Evolutionary conservation across 1,140 invertebrate genomes (phyloP).

Genomic region (Cherax destructor): DNA sequence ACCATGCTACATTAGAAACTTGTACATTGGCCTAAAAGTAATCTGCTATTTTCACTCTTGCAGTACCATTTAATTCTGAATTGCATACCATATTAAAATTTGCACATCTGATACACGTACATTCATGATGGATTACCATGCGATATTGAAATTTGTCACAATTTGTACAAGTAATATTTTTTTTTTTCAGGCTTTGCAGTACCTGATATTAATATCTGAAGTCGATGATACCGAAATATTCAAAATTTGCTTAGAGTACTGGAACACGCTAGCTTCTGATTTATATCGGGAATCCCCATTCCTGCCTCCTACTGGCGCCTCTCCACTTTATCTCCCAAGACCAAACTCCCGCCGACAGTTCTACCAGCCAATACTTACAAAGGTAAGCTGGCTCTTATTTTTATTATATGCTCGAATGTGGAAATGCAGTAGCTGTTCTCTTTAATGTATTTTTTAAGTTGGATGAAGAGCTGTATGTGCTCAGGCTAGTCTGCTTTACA

Average conservation of each 20-base stretch:
- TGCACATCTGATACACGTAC: no score
- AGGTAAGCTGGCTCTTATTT: constrained; percentile 75
- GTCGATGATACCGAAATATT: constrained; percentile 99
- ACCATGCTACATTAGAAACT: no score
- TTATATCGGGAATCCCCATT: constrained; percentile 84
- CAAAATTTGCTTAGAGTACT: constrained; percentile 99
- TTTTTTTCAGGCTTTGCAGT: constrained; percentile 85
- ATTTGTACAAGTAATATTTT: not conserved
- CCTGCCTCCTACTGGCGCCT: constrained; percentile 72
- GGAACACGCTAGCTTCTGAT: constrained; percentile 94
- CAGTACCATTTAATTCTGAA: no score
- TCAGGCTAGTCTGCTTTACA: no score
- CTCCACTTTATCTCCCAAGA: constrained; percentile 76
- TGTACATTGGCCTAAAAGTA: no score
- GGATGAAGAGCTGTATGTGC: no score
- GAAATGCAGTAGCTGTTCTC: no score
- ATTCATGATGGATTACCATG: no score
- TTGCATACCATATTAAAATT: no score
- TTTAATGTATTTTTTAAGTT: no score
- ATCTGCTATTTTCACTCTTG: no score
- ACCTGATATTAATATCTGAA: constrained; percentile 97
- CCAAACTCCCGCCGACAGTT: constrained; percentile 80
- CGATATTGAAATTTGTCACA: no score
- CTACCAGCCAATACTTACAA: constrained; percentile 88
- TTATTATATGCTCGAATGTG: not conserved